These are phyloP conservation scores for Bettongia penicillata DNA, from an alignment of 2,113 vertebrate species.

Conservation along the genomic window DNA sequence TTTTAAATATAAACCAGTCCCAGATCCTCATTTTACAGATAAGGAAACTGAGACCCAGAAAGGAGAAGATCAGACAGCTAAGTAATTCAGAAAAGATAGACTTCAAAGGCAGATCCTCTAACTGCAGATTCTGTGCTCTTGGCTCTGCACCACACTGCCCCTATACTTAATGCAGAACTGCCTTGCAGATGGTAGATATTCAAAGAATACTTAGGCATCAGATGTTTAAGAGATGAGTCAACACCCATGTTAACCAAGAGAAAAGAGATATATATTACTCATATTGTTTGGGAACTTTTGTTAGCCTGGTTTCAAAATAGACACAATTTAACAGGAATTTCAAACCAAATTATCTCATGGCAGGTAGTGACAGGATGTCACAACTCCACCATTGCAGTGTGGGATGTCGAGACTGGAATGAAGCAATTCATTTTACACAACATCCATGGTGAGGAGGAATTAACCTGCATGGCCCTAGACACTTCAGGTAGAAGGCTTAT, in stretches of 20 bases:
- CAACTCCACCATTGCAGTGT: slow-evolving; percentile 77
- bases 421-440: slow-evolving; percentile 75
- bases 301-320: background rate
- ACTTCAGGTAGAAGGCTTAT: slow-evolving; percentile 75
- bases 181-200: background rate
- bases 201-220: background rate
- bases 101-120: background rate
- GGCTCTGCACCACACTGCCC: background rate
- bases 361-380: slow-evolving; percentile 78
- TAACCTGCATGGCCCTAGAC: slow-evolving; percentile 79
- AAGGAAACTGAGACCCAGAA: background rate
- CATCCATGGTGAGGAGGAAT: slow-evolving; percentile 73
- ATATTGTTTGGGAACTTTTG: background rate
- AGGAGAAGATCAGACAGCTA: background rate
- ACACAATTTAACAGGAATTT: background rate
- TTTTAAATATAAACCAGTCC: background rate
- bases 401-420: slow-evolving; percentile 78
- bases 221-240: background rate
- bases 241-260: background rate
- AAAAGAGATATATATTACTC: background rate
- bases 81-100: background rate
- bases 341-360: background rate
- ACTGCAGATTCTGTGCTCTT: background rate
- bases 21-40: background rate
- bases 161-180: background rate